phyloP scores from a whole-genome alignment of 2,888 invertebrate genomes.

The Osmoderma eremita region DNA sequence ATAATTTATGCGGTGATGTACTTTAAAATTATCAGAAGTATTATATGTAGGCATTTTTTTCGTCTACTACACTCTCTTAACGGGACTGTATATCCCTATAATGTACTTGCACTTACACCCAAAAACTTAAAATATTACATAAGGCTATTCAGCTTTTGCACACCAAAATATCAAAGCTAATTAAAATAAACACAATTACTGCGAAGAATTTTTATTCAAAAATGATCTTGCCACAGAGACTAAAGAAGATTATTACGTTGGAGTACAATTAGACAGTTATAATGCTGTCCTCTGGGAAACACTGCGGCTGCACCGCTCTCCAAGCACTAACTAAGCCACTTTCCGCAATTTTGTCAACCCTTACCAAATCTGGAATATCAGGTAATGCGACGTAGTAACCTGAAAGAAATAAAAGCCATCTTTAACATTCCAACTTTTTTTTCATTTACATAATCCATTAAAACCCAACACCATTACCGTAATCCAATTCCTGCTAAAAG shows the following conservation, averaged over 20 bases:
- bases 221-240: conserved; percentile 1
- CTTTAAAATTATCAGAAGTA: too few relatives aligned
- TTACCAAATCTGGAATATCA: conserved; percentile 56
- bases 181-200: not conserved
- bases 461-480: not conserved
- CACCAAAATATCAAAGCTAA: too few relatives aligned
- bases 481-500: too few relatives aligned
- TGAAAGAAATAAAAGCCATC: conserved; percentile 49
- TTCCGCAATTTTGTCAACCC: conserved; percentile 56
- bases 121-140: too few relatives aligned
- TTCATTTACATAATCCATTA: too few relatives aligned
- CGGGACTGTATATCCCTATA: too few relatives aligned
- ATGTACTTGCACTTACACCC: too few relatives aligned
- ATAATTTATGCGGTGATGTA: too few relatives aligned
- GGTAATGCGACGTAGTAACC: conserved; percentile 60
- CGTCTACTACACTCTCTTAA: too few relatives aligned
- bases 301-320: conserved; percentile 59
- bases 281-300: conserved; percentile 56
- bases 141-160: too few relatives aligned
- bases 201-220: conserved; percentile 4
- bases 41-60: too few relatives aligned
- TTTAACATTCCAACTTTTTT: too few relatives aligned
- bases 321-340: conserved; percentile 58
- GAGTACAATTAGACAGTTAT: conserved; percentile 41
- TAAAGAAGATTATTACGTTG: not conserved